Conservation (phyloP, 2,888 invertebrate genomes). For the Lathronympha strigana region DNA sequence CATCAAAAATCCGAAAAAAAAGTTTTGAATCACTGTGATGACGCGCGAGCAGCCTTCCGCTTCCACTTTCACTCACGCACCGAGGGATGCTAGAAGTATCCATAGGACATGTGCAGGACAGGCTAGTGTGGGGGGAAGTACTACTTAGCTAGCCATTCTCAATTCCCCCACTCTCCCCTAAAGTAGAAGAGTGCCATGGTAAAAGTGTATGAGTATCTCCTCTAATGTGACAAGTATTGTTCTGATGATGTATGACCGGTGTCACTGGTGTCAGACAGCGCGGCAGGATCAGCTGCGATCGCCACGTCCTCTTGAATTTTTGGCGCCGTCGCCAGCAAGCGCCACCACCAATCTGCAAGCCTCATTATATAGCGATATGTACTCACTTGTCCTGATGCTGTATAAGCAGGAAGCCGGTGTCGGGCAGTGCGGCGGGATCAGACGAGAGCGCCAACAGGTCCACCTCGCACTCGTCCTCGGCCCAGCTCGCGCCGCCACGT, state of each 20-base stretch:
- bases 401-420: slow-evolving; percentile 95
- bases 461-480: slow-evolving; percentile 98
- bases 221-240: slow-evolving; percentile 62
- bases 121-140: too few relatives aligned
- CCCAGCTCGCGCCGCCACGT: slow-evolving; percentile 95
- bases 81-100: too few relatives aligned
- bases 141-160: too few relatives aligned
- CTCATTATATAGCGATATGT: not conserved
- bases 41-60: too few relatives aligned
- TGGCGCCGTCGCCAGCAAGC: slow-evolving; percentile 96
- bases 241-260: slow-evolving; percentile 92
- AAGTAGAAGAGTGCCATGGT: too few relatives aligned
- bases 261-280: slow-evolving; percentile 91
- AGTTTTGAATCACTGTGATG: too few relatives aligned
- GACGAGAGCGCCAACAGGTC: slow-evolving; percentile 94
- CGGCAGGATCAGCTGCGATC: slow-evolving; percentile 89
- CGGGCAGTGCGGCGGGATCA: slow-evolving; percentile 89
- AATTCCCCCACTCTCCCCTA: too few relatives aligned
- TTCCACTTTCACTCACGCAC: too few relatives aligned
- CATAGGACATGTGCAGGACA: too few relatives aligned
- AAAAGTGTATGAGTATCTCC: too few relatives aligned
- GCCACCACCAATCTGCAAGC: slow-evolving; percentile 64
- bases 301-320: too few relatives aligned
- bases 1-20: too few relatives aligned
- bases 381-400: slow-evolving; percentile 86